A percentile compares a stretch with the other conserved stretches of the same genome.
These are phyloP conservation scores for Furcula furcula DNA, from an alignment of 2,888 invertebrate species.

Conservation along the genomic window DNA sequence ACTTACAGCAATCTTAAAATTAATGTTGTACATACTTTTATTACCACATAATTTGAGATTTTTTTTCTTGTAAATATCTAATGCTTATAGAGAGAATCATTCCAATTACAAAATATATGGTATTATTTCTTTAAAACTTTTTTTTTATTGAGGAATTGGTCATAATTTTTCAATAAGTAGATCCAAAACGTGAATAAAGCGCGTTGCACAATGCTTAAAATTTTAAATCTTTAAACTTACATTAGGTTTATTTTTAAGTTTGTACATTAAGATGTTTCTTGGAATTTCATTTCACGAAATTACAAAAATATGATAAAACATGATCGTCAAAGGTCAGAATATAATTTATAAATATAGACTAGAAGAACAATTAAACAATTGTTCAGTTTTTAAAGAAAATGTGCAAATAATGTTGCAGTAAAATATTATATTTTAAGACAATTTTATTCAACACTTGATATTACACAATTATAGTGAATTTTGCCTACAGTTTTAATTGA, in stretches of 20 bases:
- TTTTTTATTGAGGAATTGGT: constrained; percentile 57
- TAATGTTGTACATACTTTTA: constrained; percentile 77
- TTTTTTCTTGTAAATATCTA: constrained; percentile 69
- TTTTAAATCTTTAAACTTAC: constrained; percentile 1
- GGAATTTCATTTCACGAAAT: constrained; percentile 16
- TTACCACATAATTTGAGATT: constrained; percentile 81
- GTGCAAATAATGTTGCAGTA: constrained; percentile 18
- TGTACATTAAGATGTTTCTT: constrained; percentile 17
- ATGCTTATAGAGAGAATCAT: constrained; percentile 76
- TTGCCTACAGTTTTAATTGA: constrained; percentile 36
- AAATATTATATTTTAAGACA: constrained; percentile 5
- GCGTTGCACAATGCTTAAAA: constrained; percentile 8
- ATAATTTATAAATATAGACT: constrained; percentile 28
- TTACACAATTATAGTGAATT: not conserved
- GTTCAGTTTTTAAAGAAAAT: constrained; percentile 8
- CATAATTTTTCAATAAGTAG: constrained; percentile 37
- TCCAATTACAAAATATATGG: constrained; percentile 63
- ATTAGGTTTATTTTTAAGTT: constrained; percentile 10
- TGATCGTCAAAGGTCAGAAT: constrained; percentile 13
- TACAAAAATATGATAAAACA: constrained; percentile 12
- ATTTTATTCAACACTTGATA: not conserved
- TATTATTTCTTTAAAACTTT: constrained; percentile 44
- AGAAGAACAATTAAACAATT: constrained; percentile 26
- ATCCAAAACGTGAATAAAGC: constrained; percentile 23
- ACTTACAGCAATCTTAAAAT: constrained; percentile 79